Conservation (phyloP, 2,797 vertebrate species). For the Centroberyx gerrardi region DNA sequence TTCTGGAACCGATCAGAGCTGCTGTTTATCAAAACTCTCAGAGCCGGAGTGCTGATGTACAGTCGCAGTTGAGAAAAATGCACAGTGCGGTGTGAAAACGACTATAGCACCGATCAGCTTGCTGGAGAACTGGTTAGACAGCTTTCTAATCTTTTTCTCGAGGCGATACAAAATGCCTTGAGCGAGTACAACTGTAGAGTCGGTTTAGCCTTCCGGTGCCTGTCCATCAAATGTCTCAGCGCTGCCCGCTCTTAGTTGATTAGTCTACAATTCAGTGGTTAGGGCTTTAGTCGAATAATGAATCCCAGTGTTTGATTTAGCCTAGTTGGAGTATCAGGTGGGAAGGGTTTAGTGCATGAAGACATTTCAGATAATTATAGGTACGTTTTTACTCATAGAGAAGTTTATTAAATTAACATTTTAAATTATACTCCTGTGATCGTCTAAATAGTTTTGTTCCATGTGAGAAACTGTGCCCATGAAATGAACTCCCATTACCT, state of each 20-base stretch:
- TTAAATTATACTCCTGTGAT: too few relatives aligned
- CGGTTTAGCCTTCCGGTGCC: not conserved
- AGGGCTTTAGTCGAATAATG: not conserved
- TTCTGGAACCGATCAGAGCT: not conserved
- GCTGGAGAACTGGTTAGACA: not conserved
- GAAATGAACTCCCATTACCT: too few relatives aligned
- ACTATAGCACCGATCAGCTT: slow-evolving; percentile 6
- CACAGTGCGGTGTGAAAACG: not conserved
- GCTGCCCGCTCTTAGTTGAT: not conserved
- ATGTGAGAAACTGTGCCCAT: too few relatives aligned
- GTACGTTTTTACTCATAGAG: too few relatives aligned
- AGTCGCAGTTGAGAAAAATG: not conserved
- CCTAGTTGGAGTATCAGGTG: not conserved
- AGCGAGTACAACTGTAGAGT: not conserved
- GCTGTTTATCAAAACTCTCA: slow-evolving; percentile 16
- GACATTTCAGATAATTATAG: too few relatives aligned
- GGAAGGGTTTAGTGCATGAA: not conserved
- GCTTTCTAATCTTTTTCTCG: not conserved
- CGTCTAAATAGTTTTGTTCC: too few relatives aligned
- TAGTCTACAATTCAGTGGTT: not conserved
- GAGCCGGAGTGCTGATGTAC: not conserved
- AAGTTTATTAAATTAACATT: too few relatives aligned
- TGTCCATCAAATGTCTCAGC: not conserved
- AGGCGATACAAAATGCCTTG: not conserved
- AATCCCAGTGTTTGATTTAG: not conserved